Percentiles rank a stretch among this genome's conserved stretches.
These are phyloP conservation scores for Sinelater perroti DNA, from an alignment of 2,888 invertebrate species.

Conservation along the genomic window DNA sequence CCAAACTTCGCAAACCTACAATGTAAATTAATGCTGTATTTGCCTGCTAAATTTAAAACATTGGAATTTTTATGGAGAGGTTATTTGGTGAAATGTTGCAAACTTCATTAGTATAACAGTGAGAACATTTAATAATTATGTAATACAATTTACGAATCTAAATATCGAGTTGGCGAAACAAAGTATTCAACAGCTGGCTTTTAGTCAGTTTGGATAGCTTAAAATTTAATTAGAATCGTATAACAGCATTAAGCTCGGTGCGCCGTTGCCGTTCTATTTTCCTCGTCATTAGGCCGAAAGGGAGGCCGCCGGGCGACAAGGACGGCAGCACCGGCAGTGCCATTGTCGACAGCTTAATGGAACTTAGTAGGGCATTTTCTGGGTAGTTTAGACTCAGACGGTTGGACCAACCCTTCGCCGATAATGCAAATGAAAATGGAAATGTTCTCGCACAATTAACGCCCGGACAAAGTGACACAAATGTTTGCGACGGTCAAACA, in stretches of 20 bases:
- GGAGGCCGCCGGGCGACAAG: constrained; percentile 28
- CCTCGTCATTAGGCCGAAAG: constrained; percentile 23
- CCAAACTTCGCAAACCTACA: constrained; percentile 19
- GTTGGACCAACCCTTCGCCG: constrained; percentile 38
- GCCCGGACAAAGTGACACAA: constrained; percentile 33
- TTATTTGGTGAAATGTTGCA: too few species aligned
- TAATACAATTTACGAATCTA: neutral
- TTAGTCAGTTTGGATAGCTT: constrained; percentile 22
- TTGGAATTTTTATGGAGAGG: too few species aligned
- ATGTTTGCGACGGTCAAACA: constrained; percentile 34
- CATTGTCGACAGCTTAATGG: constrained; percentile 39
- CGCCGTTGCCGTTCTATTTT: constrained; percentile 26
- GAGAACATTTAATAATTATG: too few species aligned
- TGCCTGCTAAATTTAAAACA: too few species aligned
- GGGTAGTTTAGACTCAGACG: constrained; percentile 36
- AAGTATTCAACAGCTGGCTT: too few species aligned
- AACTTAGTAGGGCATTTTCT: constrained; percentile 40
- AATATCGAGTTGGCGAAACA: neutral
- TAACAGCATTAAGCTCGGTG: constrained; percentile 26
- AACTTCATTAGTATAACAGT: too few species aligned
- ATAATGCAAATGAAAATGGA: constrained; percentile 47
- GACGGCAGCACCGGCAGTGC: constrained; percentile 30
- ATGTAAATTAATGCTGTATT: constrained; percentile 1
- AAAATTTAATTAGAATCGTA: constrained; percentile 27
- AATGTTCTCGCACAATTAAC: constrained; percentile 40